phyloP scores from a whole-genome alignment of 2,797 vertebrate species.

The Acanthopagrus latus region DNA sequence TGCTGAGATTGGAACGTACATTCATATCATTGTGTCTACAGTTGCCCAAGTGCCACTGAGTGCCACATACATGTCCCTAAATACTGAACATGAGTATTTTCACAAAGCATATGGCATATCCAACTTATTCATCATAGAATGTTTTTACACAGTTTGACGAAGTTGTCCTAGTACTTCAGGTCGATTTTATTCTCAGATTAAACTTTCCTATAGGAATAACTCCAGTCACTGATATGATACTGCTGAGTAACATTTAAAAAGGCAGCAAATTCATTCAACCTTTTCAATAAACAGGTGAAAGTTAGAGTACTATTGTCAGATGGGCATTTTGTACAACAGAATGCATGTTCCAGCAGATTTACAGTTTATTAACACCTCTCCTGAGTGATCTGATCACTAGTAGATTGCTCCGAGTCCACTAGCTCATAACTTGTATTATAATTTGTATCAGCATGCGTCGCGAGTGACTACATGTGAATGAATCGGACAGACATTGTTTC shows the following conservation, averaged over 20 bases:
- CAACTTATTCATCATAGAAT: neutral
- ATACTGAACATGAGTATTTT: neutral
- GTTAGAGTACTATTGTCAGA: neutral
- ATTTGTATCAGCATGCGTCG: too few species aligned
- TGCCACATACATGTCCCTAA: neutral
- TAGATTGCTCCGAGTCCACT: too few species aligned
- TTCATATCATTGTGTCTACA: neutral
- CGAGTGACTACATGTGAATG: too few species aligned
- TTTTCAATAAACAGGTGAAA: slow-evolving; percentile 8
- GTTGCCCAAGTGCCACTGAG: neutral
- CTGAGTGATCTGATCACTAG: too few species aligned
- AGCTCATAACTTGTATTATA: too few species aligned
- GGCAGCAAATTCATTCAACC: slow-evolving; percentile 6
- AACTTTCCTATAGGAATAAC: neutral
- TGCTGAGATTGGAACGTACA: slow-evolving; percentile 7
- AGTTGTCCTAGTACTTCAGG: neutral
- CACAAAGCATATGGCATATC: neutral
- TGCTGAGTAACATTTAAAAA: neutral
- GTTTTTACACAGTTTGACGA: neutral
- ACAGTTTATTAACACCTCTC: too few species aligned
- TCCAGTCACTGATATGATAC: neutral
- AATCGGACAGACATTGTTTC: too few species aligned
- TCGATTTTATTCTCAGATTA: neutral
- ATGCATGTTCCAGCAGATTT: too few species aligned
- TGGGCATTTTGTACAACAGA: neutral